Base-by-base conservation (phyloP, 2,888 invertebrate species). In the Mesorhabditis belari region DNA sequence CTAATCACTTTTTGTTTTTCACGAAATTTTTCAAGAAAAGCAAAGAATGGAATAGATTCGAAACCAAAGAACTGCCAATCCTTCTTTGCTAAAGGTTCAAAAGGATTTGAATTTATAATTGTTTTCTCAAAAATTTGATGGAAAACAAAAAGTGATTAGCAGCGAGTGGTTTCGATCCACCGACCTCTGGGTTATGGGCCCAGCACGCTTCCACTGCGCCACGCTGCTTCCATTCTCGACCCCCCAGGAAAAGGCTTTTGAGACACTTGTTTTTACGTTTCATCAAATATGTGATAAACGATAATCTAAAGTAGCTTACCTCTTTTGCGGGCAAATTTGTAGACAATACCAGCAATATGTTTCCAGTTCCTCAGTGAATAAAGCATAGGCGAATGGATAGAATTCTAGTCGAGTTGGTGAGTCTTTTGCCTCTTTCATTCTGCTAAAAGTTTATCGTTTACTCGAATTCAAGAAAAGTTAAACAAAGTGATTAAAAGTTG, bases 181-280 rank as follows among this genome's bases (percentile, higher is more conserved):
- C 89, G 89, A 89, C 88, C 89, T 89, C 89, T 89, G 89, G 89
- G 88, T 88, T 88, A 88, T 88, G 88, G 87, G 88, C 88, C 88
- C 88, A 88, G 88, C 88, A 88, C 87, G 87, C 88, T 88, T 70
- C 70, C 70, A 70, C 70, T 70, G 70, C 70, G 70, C 68, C 70
- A 70, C 70, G 70, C 70, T 70, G 70, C 70, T 70, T 63, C 51
- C 9, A 52, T 9, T n/a, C n/a, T n/a, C n/a, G n/a, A n/a, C n/a
- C n/a, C n/a, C n/a, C n/a, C n/a, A n/a, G n/a, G n/a, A 23, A 54
- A 23, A 21, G 17, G 23, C 12, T 50, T 19, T 24, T 5, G 21
- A 29, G 25, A 25, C 9, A 27, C 9, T 24, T 17, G 23, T 52
- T 12, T 25, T 25, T 27, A 9, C 51, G 3, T 29, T 52, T 29